Evolutionary conservation across 2,888 invertebrate species (phyloP), one percentile per base, ranked within the genome.

Genomic region (Leptinotarsa haldemani): DNA sequence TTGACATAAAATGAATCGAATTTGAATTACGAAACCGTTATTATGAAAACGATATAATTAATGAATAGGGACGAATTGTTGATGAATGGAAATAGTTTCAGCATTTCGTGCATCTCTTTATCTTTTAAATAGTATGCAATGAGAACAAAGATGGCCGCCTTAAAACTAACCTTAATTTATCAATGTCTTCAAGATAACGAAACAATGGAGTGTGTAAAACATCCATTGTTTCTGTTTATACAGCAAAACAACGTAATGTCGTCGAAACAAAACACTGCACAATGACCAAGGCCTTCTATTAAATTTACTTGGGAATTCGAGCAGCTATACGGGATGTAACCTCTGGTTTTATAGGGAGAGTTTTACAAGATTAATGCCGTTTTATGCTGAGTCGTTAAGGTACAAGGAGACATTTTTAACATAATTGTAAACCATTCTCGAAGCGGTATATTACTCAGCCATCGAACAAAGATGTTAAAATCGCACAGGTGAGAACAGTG

Each of bases 171-270:
- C 87, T 87, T 86, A 87, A 88, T 88, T 87, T 88, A 88, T 88
- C 88, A 88, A 87, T 87, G 88, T 88, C 88, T 87, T 87, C 85
- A 87, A 88, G 88, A 88, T 88, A 88, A 88, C 85, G 86, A 85
- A 86, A 87, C 88, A 88, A 88, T 87, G 85, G 88, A 84, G 86
- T 85, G 87, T 87, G 86, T 87, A 87, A 88, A 87, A 87, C 86
- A 86, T 86, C 86, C 85, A 86, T 88, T 88, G 88, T 88, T 87
- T 86, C 85, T 83, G 85, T 84, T 85, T 85, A 85, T 84, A 86
- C 84, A 83, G 83, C 85, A 86, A 86, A 85, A 86, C 86, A 86
- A 85, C 84, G 84, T 84, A 82, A 83, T 84, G 85, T 84, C 84
- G 84, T 83, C 83, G 83, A 81, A 85, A 86, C 86, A 85, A 85